Base-by-base conservation (phyloP, 2,888 invertebrate genomes). In the Parelbella ahira region DNA sequence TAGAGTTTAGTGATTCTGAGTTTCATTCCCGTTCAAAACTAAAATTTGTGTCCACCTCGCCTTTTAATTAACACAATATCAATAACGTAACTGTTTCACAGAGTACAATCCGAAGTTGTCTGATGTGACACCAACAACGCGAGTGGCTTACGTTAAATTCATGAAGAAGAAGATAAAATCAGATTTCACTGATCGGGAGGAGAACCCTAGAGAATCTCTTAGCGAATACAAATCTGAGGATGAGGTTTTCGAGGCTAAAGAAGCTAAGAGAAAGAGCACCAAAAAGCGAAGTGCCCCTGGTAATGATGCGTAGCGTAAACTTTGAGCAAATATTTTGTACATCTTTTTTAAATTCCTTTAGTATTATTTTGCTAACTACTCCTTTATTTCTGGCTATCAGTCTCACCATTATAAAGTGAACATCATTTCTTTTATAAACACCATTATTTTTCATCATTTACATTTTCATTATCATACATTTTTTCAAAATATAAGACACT, bases 101-200 rank as follows among this genome's bases (percentile, higher is more conserved):
- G 93, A 94, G 72, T 95, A 92, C 74, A 96, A 96, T 82, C 95
- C 95, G 0, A 93, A 92, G 53, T 79, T 96, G 18, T 90, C 91
- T 1, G 90, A 90, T 0, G 92, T 95, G 1, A 91, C 94, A 0
- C 93, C 93, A 0, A 92, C 92, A 1, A 94, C 95, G 0, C 89
- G 95, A 55, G 91, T 95, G 7, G 96, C 96, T 0, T 96, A 96
- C 58, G 95, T 94, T 37, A 96, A 95, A 75, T 96, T 96, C 68
- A 96, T 96, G 92, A 91, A 91, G 48, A 91, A 89, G 63, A 92
- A 93, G 74, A 89, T 93, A 50, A 90, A 90, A 37, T 86, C 89
- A 0, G 91, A 91, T 53, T 88, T 87, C 68, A 65, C 9, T 60
- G 60, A 21, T 68, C 76, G 45, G n/a, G 2, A 36, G 15, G 34